Evolutionary conservation across 2,888 invertebrate genomes (phyloP), one percentile per base, ranked within the genome.

Genomic region (Acleris laterana): DNA sequence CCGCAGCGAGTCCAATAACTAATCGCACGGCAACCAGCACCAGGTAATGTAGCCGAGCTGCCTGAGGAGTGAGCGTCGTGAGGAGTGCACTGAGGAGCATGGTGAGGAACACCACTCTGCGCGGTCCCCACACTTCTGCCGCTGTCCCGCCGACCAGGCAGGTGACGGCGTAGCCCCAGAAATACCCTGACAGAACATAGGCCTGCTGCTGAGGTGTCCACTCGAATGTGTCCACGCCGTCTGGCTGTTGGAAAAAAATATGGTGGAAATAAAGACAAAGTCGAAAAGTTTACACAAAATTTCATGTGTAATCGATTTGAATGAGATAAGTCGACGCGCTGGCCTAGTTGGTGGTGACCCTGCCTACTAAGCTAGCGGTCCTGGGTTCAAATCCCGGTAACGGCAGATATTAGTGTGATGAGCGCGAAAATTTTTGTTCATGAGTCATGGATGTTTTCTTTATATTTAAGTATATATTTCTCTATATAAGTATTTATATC

Each of bases 191-290:
- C 44, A 96, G 76, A 1, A 96, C 93, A 56, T 94, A 87, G 0
- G 95, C 95, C 80, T 96, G 95, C 75, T 95, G 90, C 74, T 93
- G 91, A 5, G 92, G 82, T 28, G 93, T 93, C 96, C 96, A 96
- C 59, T 87, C 82, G 68, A 93, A 92, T 0, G 88, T 88, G 1
- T 82, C 79, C 38, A 86, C 84, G 6, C 88, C 89, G 42, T 87
- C 87, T 59, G 89, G 90, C 92, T 93, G 76, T 32, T 77, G 25
- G 71, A 62, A 70, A 69, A 53, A 68, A 63, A 68, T 17, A 44
- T n/a, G n/a, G 13, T 32, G 3, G 11, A 11, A 32, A 32, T 32
- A 11, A 9, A 7, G 32, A 32, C 9, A 32, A 25, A 25, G 5
- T 25, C 1, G 5, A 25, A 25, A 25, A 25, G 5, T 25, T 25